Evolutionary conservation across 2,797 vertebrate species (phyloP), one percentile per base, ranked within the genome.

Genomic region (Erpetoichthys calabaricus): DNA sequence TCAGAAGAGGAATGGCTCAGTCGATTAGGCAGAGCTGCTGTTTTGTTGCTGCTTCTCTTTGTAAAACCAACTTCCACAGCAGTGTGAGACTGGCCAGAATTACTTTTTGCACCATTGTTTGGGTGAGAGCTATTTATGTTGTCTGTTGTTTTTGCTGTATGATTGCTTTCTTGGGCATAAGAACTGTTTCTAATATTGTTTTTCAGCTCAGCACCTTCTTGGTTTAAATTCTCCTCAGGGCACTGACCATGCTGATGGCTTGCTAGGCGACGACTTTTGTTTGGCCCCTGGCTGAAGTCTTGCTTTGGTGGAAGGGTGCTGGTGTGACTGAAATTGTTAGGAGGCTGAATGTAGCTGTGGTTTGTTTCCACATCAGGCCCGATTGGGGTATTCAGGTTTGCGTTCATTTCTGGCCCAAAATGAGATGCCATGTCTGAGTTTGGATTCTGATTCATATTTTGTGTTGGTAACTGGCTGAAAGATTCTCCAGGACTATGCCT

Each of bases 401-500:
- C 63, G 63, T 73, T 76, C 62, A 59, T 77, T 60, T 78, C 82
- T 5, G 73, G 76, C 58, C 75, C 69, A 63, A 86, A 88, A 60
- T 72, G 73, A 49, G 68, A 7, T 2, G 78, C 70, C 47, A 78
- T 41, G 0, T 84, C 81, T 8, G 83, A 68, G 57, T 81, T 75
- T 51, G 75, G 59, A 52, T 75, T 68, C 59, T 82, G 84, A 66
- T 63, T 75, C 51, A 77, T 67, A 60, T 63, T 72, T 50, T 76
- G 74, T 6, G 70, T 65, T 41, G 69, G 71, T 52, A 79, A 25
- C 47, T 84, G 86, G 59, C 56, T 69, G 41, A 83, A 75, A 65
- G 75, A 81, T 67, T 89, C 86, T 55, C 71, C 73, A 4, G 76
- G 74, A 60, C 75, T 80, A 45, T 78, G 72, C 64, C 85, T 79